These are phyloP conservation scores for Teinopalpus imperialis DNA, from an alignment of 2,888 invertebrate genomes.

Conservation along the genomic window DNA sequence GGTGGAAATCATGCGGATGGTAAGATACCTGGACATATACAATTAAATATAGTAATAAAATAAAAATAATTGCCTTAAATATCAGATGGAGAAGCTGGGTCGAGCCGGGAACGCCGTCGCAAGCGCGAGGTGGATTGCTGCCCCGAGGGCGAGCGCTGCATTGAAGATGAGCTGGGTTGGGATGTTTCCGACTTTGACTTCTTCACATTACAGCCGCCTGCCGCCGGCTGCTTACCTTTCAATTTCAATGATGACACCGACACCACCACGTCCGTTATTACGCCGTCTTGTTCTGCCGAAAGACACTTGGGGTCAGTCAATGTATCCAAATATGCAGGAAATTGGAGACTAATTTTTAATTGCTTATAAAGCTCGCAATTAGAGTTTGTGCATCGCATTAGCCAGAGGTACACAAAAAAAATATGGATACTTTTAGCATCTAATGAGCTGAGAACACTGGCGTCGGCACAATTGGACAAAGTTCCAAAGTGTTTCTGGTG, in stretches of 20 bases:
- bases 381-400: too few relatives aligned
- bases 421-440: too few relatives aligned
- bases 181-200: constrained; percentile 71
- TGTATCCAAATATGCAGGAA: too few relatives aligned
- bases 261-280: constrained; percentile 64
- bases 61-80: constrained; percentile 41
- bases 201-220: constrained; percentile 72
- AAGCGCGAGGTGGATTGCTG: constrained; percentile 61
- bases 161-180: constrained; percentile 64
- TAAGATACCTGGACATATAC: constrained; percentile 12
- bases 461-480: too few relatives aligned
- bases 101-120: constrained; percentile 67
- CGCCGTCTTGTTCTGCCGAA: constrained; percentile 63
- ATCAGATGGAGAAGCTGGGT: constrained; percentile 66
- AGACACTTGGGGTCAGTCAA: too few relatives aligned
- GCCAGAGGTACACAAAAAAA: too few relatives aligned
- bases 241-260: constrained; percentile 71
- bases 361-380: not conserved
- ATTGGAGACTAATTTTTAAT: not conserved
- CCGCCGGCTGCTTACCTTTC: constrained; percentile 77
- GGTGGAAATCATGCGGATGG: not conserved
- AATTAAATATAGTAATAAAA: not conserved
- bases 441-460: too few relatives aligned
- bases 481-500: too few relatives aligned
- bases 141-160: constrained; percentile 71